Percentiles rank a stretch among this genome's conserved stretches.
phyloP scores from a whole-genome alignment of 2,888 invertebrate genomes.

The Acanthosepion pharaonis region DNA sequence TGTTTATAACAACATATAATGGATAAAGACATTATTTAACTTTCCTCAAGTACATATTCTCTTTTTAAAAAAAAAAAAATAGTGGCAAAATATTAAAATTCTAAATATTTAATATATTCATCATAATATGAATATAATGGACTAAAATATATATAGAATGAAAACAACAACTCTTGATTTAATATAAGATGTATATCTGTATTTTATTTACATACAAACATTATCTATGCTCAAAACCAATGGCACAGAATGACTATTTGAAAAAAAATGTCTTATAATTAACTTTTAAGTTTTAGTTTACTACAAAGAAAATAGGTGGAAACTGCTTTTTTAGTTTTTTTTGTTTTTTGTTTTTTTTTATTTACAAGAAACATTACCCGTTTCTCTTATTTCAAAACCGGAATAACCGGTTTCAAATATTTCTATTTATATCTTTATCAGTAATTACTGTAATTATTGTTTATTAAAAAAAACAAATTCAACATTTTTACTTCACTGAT shows the following conservation, averaged over 20 bases:
- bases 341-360: too few species aligned
- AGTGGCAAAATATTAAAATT: too few species aligned
- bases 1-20: background rate
- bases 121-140: too few species aligned
- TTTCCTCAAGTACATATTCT: background rate
- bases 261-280: background rate
- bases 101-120: too few species aligned
- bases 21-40: background rate
- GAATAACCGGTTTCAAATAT: background rate
- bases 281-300: background rate
- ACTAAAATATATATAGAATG: too few species aligned
- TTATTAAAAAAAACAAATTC: too few species aligned
- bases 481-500: too few species aligned
- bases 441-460: too few species aligned
- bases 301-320: background rate
- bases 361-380: background rate
- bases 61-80: too few species aligned
- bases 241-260: background rate
- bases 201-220: background rate
- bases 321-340: too few species aligned
- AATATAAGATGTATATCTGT: background rate
- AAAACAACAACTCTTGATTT: too few species aligned
- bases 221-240: background rate
- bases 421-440: too few species aligned
- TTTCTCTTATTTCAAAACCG: background rate